A percentile compares a stretch with the other conserved stretches of the same genome.
phyloP scores from a whole-genome alignment of 1,140 invertebrate species.

The Macrotrachela quadricornifera region DNA sequence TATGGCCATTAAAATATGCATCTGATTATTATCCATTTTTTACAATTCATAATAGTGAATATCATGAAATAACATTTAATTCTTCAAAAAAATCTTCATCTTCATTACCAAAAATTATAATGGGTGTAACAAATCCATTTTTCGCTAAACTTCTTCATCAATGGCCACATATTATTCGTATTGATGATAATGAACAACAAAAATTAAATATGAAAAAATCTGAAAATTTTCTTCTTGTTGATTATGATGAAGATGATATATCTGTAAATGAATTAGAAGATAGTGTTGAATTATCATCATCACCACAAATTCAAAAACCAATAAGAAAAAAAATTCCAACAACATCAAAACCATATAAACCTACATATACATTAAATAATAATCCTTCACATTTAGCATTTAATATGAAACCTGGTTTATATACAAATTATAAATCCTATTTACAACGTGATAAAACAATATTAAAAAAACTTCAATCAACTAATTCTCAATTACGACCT shows the following conservation, averaged over 20 bases:
- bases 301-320: no score
- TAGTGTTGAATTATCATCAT: no score
- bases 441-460: conserved; percentile 77
- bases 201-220: no score
- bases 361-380: no score
- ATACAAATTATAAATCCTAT: conserved; percentile 76
- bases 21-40: conserved; percentile 89
- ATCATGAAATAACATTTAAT: conserved; percentile 46
- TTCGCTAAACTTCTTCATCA: conserved; percentile 94
- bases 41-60: conserved; percentile 97
- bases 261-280: no score
- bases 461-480: conserved; percentile 46
- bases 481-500: conserved; percentile 12
- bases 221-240: no score
- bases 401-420: conserved; percentile 35
- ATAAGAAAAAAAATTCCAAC: no score
- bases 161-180: conserved; percentile 88
- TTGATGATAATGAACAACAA: conserved; percentile 36
- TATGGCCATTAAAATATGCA: conserved; percentile 68
- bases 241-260: no score
- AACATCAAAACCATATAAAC: no score
- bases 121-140: conserved; percentile 97
- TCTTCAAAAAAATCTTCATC: no score
- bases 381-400: no score
- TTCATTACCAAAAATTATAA: conserved; percentile 43